Evolutionary conservation across 2,888 invertebrate genomes (phyloP).

Genomic region (Osedax frankpressi): DNA sequence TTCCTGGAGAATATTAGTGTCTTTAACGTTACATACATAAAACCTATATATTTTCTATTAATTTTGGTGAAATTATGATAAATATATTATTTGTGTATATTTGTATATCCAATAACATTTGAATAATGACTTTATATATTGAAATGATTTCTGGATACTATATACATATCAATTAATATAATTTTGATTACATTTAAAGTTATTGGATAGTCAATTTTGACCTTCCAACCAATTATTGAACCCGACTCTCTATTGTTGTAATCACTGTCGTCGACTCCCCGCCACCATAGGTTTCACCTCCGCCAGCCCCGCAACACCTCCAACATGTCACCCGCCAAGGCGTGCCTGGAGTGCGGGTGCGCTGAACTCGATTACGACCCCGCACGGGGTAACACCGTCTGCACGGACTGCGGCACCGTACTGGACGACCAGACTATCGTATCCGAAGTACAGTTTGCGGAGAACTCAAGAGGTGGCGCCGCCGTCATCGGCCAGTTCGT

Average conservation of each 20-base stretch:
- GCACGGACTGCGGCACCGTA: constrained; percentile 88
- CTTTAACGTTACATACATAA: no score
- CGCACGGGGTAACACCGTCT: constrained; percentile 83
- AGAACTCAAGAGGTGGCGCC: constrained; percentile 72
- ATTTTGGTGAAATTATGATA: no score
- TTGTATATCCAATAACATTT: no score
- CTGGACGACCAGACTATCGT: constrained; percentile 91
- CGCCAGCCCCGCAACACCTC: neutral
- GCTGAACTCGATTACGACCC: constrained; percentile 85
- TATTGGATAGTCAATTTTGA: constrained; percentile 6
- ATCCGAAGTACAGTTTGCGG: constrained; percentile 87
- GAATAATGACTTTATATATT: no score
- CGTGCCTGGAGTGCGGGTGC: constrained; percentile 49
- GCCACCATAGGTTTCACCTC: neutral
- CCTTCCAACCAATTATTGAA: no score
- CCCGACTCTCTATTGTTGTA: no score
- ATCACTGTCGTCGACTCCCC: no score
- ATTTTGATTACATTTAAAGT: constrained; percentile 11
- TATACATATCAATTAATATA: constrained; percentile 20
- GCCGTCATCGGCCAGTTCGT: constrained; percentile 86
- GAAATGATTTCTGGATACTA: no score
- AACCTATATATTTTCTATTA: no score
- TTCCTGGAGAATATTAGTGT: no score
- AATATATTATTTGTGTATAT: no score
- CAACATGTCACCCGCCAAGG: constrained; percentile 16